Evolutionary conservation across 2,113 vertebrate genomes (phyloP).

Genomic region (Halichoeres trimaculatus): DNA sequence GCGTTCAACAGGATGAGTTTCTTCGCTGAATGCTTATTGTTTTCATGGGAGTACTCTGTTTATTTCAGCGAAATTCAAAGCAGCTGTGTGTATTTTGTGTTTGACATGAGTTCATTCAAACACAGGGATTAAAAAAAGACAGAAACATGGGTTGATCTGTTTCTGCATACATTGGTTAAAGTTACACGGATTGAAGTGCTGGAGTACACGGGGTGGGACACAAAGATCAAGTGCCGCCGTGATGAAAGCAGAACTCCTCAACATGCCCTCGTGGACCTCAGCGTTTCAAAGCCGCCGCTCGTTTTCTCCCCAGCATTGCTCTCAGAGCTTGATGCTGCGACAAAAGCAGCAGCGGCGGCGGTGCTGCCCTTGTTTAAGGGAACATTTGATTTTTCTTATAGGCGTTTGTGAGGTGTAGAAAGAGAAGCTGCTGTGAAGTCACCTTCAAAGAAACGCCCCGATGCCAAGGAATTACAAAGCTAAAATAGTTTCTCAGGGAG

Average conservation of each 20-base stretch:
- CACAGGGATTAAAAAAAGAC: no score
- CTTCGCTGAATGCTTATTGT: no score
- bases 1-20: no score
- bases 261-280: slow-evolving; percentile 31
- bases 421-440: slow-evolving; percentile 81
- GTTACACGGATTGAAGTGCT: slow-evolving; percentile 27
- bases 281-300: slow-evolving; percentile 41
- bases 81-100: no score
- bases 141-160: not conserved
- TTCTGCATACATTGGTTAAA: slow-evolving; percentile 1
- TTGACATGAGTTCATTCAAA: no score
- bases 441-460: slow-evolving; percentile 84
- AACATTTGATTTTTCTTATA: slow-evolving; percentile 74
- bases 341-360: slow-evolving; percentile 54
- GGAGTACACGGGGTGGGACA: slow-evolving; percentile 21
- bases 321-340: slow-evolving; percentile 44
- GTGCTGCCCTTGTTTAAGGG: slow-evolving; percentile 63
- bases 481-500: slow-evolving; percentile 82
- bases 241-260: slow-evolving; percentile 39
- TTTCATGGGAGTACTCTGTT: no score
- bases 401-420: slow-evolving; percentile 66
- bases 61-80: no score
- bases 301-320: slow-evolving; percentile 41
- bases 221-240: slow-evolving; percentile 48
- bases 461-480: slow-evolving; percentile 81